Evolutionary conservation across 2,888 invertebrate genomes (phyloP), one percentile per base, ranked within the genome.

Genomic region (Polia nebulosa): DNA sequence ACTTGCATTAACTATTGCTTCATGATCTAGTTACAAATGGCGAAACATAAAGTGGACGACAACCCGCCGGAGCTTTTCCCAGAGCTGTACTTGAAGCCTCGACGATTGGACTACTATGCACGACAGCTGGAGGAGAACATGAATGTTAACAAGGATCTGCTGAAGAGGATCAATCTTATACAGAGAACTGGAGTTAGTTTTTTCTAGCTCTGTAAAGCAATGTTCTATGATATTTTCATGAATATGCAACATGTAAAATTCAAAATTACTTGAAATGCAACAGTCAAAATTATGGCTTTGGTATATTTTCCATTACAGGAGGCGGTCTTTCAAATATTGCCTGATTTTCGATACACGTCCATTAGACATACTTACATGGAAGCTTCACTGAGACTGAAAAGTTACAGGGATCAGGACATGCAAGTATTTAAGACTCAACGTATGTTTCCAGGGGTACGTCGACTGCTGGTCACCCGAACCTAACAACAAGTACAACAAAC

Each of bases 141-240:
- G 94, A 89, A 87, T 65, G 94, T 96, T 52, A 97, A 97, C 86
- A 96, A 96, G 81, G 92, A 96, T 17, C 85, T 97, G 11, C 83
- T 97, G 11, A 96, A 96, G 83, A 94, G 92, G 65, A 96, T 97
- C 68, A 97, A 97, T 80, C 78, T 90, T 25, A 96, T 97, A 77
- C 96, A 96, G 83, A 93, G 96, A 80, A 95, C 95, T 36, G 96
- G 96, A 81, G 97, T 97, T 27, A 49, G 49, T 49, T n/a, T 49
- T 45, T n/a, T 41, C n/a, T n/a, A 7, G n/a, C 8, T 41, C 17
- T n/a, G 15, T 8, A n/a, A n/a, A n/a, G n/a, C n/a, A n/a, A n/a
- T n/a, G n/a, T n/a, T n/a, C n/a, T n/a, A n/a, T n/a, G n/a, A n/a
- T n/a, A n/a, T n/a, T n/a, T n/a, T n/a, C n/a, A n/a, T n/a, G n/a